phyloP scores from a whole-genome alignment of 2,113 vertebrate genomes.

The Bubalus kerabau region DNA sequence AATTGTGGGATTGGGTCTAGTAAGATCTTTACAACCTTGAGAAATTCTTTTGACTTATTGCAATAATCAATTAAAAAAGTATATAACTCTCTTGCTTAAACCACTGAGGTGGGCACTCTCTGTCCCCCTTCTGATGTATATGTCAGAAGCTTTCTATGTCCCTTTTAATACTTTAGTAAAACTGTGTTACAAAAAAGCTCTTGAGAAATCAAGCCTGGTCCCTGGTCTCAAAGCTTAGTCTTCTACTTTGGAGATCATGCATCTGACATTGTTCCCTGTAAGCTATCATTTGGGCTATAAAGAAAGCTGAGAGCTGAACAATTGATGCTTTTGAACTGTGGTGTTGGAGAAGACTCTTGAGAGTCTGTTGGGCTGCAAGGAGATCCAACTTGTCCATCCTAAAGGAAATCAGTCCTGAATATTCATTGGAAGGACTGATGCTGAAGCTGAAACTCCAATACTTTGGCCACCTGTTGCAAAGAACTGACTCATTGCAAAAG shows the following conservation, averaged over 20 bases:
- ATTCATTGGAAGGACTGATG: not conserved
- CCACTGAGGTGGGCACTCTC: not conserved
- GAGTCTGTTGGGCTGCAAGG: not conserved
- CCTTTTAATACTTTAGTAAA: not conserved
- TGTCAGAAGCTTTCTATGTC: not conserved
- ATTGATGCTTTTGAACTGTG: not conserved
- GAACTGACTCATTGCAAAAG: not conserved
- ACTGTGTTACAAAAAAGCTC: not conserved
- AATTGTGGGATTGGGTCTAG: not conserved
- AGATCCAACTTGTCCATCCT: not conserved
- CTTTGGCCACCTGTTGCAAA: not conserved
- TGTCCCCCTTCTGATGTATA: not conserved
- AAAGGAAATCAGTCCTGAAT: not conserved
- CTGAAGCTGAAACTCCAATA: not conserved
- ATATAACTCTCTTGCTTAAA: not conserved
- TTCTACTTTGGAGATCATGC: not conserved
- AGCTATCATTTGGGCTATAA: not conserved
- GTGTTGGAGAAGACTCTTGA: not conserved
- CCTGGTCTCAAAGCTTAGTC: not conserved
- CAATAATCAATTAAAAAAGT: not conserved
- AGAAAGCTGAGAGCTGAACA: not conserved
- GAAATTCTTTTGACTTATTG: not conserved
- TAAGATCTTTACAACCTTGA: not conserved
- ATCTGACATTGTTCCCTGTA: not conserved
- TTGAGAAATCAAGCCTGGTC: not conserved